Conservation (phyloP, 1,140 invertebrate genomes). For the Tyrophagus putrescentiae region DNA sequence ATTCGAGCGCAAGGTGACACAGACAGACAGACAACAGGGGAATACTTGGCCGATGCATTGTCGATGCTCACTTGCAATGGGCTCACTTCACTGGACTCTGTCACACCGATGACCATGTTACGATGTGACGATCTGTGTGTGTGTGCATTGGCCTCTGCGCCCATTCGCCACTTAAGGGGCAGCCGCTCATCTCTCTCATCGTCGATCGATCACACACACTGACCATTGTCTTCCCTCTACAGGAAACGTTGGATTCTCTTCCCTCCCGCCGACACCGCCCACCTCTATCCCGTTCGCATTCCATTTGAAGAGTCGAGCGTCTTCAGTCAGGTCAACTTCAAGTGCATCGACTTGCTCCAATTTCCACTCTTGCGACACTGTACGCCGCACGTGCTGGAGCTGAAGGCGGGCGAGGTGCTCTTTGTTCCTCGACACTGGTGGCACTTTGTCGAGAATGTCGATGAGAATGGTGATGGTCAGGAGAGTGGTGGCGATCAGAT, state of each 20-base stretch:
- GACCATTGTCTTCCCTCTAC: slow-evolving; percentile 32
- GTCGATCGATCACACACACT: no score
- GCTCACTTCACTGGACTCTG: background rate
- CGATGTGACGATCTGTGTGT: no score
- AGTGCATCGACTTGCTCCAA: slow-evolving; percentile 30
- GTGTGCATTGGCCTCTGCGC: background rate
- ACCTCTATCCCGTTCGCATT: slow-evolving; percentile 61
- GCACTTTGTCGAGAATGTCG: slow-evolving; percentile 37
- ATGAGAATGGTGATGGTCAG: slow-evolving; percentile 15
- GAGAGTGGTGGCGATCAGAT: no score
- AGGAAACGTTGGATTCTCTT: slow-evolving; percentile 89
- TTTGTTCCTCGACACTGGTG: slow-evolving; percentile 51
- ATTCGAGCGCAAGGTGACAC: no score
- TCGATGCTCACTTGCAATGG: no score
- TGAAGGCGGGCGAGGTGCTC: slow-evolving; percentile 43
- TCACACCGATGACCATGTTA: background rate
- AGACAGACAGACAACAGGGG: no score
- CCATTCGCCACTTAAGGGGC: background rate
- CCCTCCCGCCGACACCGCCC: slow-evolving; percentile 51
- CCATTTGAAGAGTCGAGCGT: slow-evolving; percentile 95
- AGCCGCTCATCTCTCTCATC: background rate
- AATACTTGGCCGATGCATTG: no score
- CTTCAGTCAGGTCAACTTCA: slow-evolving; percentile 67
- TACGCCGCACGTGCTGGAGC: slow-evolving; percentile 34
- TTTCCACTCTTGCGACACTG: slow-evolving; percentile 33